A percentile compares a stretch with the other conserved stretches of the same genome.
These are phyloP conservation scores for Peromyscus attwateri DNA, from an alignment of 2,797 vertebrate species.

Conservation along the genomic window DNA sequence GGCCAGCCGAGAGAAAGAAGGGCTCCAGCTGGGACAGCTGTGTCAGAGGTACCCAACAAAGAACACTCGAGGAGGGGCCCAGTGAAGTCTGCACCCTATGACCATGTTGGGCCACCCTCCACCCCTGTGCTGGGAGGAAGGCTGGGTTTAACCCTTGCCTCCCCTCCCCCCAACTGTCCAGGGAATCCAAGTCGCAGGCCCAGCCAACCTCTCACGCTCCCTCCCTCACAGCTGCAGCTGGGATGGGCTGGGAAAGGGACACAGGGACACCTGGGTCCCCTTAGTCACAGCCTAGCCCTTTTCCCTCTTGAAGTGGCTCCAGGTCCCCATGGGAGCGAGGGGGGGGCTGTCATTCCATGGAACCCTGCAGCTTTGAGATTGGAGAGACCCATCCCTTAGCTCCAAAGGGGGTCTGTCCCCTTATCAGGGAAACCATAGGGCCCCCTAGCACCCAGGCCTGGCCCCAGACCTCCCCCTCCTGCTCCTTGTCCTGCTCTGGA, in stretches of 20 bases:
- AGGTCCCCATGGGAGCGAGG: not conserved
- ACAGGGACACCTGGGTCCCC: constrained; percentile 8
- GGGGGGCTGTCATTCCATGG: not conserved
- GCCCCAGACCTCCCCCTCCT: constrained; percentile 5
- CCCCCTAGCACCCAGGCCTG: not conserved
- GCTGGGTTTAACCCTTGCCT: not conserved
- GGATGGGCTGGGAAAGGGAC: constrained; percentile 54
- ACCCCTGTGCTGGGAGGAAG: not conserved
- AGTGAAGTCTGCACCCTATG: not conserved
- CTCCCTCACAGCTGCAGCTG: constrained; percentile 57
- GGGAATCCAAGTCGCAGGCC: constrained; percentile 9
- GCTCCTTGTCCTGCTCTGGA: not conserved
- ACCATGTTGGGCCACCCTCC: not conserved
- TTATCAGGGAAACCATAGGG: not conserved
- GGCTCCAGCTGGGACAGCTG: not conserved
- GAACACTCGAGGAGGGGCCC: not conserved
- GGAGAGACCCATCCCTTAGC: not conserved
- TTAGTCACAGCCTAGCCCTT: not conserved
- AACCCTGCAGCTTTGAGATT: not conserved
- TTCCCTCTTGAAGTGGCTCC: constrained; percentile 1
- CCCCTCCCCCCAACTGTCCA: not conserved
- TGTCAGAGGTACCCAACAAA: not conserved
- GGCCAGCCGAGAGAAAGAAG: not conserved
- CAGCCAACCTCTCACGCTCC: constrained; percentile 67
- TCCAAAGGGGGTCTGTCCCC: not conserved